These are phyloP conservation scores for Spatulosminthurus flaviceps DNA, from an alignment of 2,888 invertebrate species.

Conservation along the genomic window DNA sequence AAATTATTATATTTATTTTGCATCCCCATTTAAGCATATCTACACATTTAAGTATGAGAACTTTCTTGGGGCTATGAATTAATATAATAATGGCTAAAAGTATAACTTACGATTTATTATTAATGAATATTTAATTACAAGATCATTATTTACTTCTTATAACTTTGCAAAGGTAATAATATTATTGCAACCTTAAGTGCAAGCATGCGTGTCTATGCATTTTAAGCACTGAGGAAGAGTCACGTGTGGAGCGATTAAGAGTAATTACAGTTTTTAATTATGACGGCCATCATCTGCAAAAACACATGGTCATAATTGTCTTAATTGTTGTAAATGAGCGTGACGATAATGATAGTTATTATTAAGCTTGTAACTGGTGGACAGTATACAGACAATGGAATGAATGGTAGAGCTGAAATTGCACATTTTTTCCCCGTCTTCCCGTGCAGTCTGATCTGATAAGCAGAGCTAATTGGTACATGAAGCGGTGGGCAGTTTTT, in stretches of 20 bases:
- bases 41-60: too few species aligned
- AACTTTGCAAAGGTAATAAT: too few species aligned
- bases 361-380: neutral
- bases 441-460: conserved; percentile 24
- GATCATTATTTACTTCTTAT: too few species aligned
- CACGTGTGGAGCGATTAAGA: neutral
- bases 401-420: neutral
- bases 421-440: neutral
- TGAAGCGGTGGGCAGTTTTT: neutral
- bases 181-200: too few species aligned
- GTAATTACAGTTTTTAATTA: neutral
- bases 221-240: neutral
- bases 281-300: neutral
- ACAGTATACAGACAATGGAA: too few species aligned
- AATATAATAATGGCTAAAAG: too few species aligned
- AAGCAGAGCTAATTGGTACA: conserved; percentile 15
- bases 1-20: too few species aligned
- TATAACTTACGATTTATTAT: too few species aligned
- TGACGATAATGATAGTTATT: neutral
- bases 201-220: too few species aligned
- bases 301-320: neutral
- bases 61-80: too few species aligned
- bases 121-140: too few species aligned
- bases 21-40: too few species aligned
- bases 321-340: conserved; percentile 17